These are phyloP conservation scores for Oncorhynchus clarkii DNA, from an alignment of 2,113 vertebrate species.

Conservation along the genomic window DNA sequence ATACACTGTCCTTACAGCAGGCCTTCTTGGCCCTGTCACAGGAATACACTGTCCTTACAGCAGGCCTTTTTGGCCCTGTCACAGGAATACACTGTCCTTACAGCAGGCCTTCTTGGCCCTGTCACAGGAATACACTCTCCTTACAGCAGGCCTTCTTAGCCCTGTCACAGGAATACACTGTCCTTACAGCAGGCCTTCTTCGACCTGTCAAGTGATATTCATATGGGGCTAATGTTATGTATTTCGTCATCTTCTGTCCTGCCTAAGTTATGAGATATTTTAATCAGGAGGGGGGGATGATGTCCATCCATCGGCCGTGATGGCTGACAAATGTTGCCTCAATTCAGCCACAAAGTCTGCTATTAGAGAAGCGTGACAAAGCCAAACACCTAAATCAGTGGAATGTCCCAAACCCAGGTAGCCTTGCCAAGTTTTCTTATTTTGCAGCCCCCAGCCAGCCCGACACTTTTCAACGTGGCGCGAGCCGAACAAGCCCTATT, in stretches of 20 bases:
- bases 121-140: too few relatives aligned
- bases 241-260: slow-evolving; percentile 43
- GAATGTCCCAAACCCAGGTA: slow-evolving; percentile 56
- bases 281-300: slow-evolving; percentile 43
- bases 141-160: too few relatives aligned
- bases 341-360: slow-evolving; percentile 26
- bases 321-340: slow-evolving; percentile 34
- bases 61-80: too few relatives aligned
- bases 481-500: not conserved
- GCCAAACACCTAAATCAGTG: slow-evolving; percentile 39
- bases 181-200: too few relatives aligned
- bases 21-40: too few relatives aligned
- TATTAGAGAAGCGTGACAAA: slow-evolving; percentile 35
- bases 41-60: too few relatives aligned
- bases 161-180: too few relatives aligned
- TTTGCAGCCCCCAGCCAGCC: slow-evolving; percentile 18
- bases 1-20: too few relatives aligned
- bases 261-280: slow-evolving; percentile 48
- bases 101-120: too few relatives aligned
- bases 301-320: slow-evolving; percentile 41
- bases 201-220: not conserved
- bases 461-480: slow-evolving; percentile 33
- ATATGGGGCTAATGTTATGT: slow-evolving; percentile 33
- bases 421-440: slow-evolving; percentile 56
- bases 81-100: too few relatives aligned